Conservation (phyloP, 2,888 invertebrate genomes). For the Zeuzera pyrina region DNA sequence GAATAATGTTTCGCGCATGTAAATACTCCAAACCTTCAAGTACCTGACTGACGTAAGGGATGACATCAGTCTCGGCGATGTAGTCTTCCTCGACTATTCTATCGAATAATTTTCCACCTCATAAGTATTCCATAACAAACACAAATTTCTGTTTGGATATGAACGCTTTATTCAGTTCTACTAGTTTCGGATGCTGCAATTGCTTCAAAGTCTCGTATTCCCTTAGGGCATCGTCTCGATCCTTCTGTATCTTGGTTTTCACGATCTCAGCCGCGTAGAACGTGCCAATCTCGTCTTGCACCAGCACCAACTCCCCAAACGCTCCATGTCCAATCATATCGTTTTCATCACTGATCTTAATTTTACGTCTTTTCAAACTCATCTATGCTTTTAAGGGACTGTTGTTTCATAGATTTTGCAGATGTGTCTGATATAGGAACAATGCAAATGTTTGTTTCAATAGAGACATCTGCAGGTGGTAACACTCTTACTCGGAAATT, state of each 20-base stretch:
- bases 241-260: conserved; percentile 80
- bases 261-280: conserved; percentile 89
- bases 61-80: conserved; percentile 77
- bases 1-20: conserved; percentile 87
- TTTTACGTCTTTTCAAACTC: too few species aligned
- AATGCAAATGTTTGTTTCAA: background rate
- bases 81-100: conserved; percentile 94
- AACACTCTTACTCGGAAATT: background rate
- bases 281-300: conserved; percentile 54
- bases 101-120: conserved; percentile 95
- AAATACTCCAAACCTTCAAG: conserved; percentile 93
- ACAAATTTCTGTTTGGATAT: conserved; percentile 71
- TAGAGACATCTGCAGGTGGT: background rate
- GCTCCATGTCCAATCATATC: conserved; percentile 24
- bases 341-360: too few species aligned
- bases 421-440: too few species aligned
- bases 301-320: conserved; percentile 24
- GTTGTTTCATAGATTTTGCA: too few species aligned
- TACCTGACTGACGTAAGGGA: conserved; percentile 91
- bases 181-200: conserved; percentile 86
- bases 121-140: conserved; percentile 94
- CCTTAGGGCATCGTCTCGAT: conserved; percentile 82
- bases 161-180: conserved; percentile 65
- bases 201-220: conserved; percentile 92
- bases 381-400: too few species aligned